Percentiles rank a stretch among this genome's conserved stretches.
phyloP scores from a whole-genome alignment of 2,113 vertebrate species.

The Tenebrosternarchus preto region DNA sequence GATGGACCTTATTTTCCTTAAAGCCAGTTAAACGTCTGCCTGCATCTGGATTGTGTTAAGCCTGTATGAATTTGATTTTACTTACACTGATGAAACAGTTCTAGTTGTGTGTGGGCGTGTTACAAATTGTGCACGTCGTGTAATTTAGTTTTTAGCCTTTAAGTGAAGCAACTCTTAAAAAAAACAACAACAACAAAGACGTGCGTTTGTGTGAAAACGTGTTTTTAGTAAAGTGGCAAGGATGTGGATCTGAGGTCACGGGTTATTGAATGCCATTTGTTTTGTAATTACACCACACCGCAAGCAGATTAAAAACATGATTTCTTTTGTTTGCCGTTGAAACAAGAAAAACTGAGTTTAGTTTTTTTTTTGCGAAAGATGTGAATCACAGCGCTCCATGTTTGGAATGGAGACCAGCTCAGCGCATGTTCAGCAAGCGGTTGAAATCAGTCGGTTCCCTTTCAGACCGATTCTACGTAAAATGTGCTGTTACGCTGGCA shows the following conservation, averaged over 20 bases:
- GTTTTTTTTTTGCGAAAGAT: constrained; percentile 30
- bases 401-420: background rate
- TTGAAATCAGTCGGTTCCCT: constrained; percentile 18
- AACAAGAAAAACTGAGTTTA: background rate
- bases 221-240: background rate
- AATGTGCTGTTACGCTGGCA: constrained; percentile 21
- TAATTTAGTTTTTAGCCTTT: background rate
- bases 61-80: background rate
- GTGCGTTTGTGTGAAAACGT: too few relatives aligned
- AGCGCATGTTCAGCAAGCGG: constrained; percentile 20
- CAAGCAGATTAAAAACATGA: constrained; percentile 43
- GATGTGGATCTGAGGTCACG: background rate
- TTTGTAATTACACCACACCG: constrained; percentile 27
- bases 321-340: constrained; percentile 37
- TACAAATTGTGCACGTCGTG: too few relatives aligned
- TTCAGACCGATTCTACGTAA: constrained; percentile 14
- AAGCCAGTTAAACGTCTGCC: background rate
- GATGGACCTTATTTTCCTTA: background rate
- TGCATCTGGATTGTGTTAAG: constrained; percentile 7
- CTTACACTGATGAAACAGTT: background rate
- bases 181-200: too few relatives aligned
- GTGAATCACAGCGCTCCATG: constrained; percentile 13
- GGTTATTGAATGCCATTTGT: background rate
- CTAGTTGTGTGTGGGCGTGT: background rate
- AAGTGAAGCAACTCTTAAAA: too few relatives aligned